Conservation (phyloP, 2,888 invertebrate species). For the Andrena marginata region DNA sequence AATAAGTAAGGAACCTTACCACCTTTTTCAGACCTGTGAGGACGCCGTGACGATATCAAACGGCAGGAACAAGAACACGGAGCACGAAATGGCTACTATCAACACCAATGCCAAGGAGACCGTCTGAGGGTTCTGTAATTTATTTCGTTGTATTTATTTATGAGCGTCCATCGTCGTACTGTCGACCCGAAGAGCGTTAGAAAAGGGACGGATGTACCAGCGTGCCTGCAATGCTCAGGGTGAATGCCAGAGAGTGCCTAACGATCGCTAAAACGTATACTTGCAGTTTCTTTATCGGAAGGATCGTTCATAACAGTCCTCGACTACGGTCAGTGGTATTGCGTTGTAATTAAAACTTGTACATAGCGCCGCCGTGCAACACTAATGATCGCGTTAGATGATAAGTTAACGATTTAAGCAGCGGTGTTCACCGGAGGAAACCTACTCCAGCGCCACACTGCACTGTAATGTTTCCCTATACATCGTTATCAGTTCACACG, state of each 20-base stretch:
- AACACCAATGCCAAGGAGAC: constrained; percentile 79
- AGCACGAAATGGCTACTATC: constrained; percentile 82
- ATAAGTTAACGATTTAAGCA: constrained; percentile 39
- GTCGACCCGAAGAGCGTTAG: too few relatives aligned
- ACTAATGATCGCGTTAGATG: constrained; percentile 59
- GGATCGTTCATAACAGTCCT: not conserved
- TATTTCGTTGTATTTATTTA: constrained; percentile 76
- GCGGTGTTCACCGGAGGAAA: constrained; percentile 5
- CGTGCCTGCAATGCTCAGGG: not conserved
- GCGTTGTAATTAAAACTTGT: constrained; percentile 79
- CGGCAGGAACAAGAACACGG: constrained; percentile 77
- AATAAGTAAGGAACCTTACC: not conserved
- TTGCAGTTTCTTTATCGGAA: constrained; percentile 10
- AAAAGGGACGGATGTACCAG: not conserved
- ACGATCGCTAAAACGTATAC: not conserved
- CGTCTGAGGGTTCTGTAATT: constrained; percentile 75
- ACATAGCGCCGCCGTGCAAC: constrained; percentile 76
- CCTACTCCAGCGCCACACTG: not conserved
- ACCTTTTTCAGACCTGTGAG: constrained; percentile 81
- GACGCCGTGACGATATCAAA: constrained; percentile 78
- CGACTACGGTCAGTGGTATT: constrained; percentile 31
- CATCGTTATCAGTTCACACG: constrained; percentile 36
- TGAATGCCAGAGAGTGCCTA: constrained; percentile 24
- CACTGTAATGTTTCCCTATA: constrained; percentile 29
- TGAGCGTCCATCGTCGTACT: constrained; percentile 25